Evolutionary conservation across 1,140 invertebrate genomes (phyloP).

Genomic region (Grapholita molesta): DNA sequence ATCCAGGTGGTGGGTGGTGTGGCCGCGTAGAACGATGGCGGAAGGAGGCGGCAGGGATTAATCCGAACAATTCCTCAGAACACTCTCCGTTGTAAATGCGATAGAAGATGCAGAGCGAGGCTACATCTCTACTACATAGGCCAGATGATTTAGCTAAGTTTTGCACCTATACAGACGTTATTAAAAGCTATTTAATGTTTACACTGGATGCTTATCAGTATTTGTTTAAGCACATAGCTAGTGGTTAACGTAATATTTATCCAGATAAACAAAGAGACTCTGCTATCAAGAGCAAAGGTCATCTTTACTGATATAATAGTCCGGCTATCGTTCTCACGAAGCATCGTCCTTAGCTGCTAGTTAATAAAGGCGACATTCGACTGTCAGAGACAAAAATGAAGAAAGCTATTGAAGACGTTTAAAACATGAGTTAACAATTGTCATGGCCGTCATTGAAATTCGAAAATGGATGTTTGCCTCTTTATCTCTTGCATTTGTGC

Average conservation of each 20-base stretch:
- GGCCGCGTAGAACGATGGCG: too few relatives aligned
- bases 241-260: neutral
- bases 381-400: neutral
- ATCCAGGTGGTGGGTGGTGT: too few relatives aligned
- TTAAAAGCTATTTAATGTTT: neutral
- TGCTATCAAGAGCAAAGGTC: conserved; percentile 4
- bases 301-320: neutral
- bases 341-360: neutral
- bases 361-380: neutral
- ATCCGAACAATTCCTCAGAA: too few relatives aligned
- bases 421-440: too few relatives aligned
- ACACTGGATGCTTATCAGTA: neutral
- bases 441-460: too few relatives aligned
- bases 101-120: too few relatives aligned
- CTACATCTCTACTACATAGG: too few relatives aligned
- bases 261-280: conserved; percentile 4
- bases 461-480: too few relatives aligned
- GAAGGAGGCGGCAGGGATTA: too few relatives aligned
- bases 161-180: neutral
- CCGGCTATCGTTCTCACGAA: neutral
- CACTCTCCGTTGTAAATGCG: too few relatives aligned
- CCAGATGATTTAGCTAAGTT: too few relatives aligned
- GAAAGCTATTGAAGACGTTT: neutral
- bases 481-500: too few relatives aligned
- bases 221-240: neutral